Evolutionary conservation across 2,888 invertebrate species (phyloP).

Genomic region (Phengaris alcon): DNA sequence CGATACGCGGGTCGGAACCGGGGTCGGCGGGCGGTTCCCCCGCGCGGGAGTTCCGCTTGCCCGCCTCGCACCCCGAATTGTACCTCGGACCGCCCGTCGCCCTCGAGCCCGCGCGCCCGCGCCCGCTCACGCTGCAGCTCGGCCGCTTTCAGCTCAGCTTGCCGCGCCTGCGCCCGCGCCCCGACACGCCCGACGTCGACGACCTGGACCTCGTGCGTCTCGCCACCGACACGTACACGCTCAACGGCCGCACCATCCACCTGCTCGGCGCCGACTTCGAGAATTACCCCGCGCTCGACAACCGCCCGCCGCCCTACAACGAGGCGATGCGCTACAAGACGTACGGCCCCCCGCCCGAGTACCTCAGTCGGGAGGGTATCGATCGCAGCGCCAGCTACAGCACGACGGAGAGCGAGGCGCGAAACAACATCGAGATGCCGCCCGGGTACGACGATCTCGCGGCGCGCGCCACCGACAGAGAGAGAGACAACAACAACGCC

Average conservation of each 20-base stretch:
- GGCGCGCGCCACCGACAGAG: slow-evolving; percentile 38
- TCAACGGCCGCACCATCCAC: slow-evolving; percentile 67
- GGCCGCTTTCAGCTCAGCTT: slow-evolving; percentile 64
- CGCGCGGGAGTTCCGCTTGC: slow-evolving; percentile 39
- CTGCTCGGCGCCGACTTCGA: slow-evolving; percentile 67
- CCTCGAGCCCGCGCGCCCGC: not conserved
- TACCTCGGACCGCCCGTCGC: slow-evolving; percentile 51
- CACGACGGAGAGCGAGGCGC: slow-evolving; percentile 53
- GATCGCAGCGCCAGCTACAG: slow-evolving; percentile 39
- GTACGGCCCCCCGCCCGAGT: slow-evolving; percentile 72
- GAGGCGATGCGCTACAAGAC: slow-evolving; percentile 65
- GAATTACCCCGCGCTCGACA: slow-evolving; percentile 53
- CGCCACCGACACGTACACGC: slow-evolving; percentile 64
- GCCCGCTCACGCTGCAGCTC: slow-evolving; percentile 59
- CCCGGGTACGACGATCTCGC: slow-evolving; percentile 65
- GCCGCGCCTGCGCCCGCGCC: slow-evolving; percentile 55
- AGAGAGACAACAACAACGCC: slow-evolving; percentile 31
- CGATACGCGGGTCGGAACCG: slow-evolving; percentile 48
- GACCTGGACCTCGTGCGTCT: slow-evolving; percentile 61
- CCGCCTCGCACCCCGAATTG: slow-evolving; percentile 53
- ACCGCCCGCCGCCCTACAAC: slow-evolving; percentile 63
- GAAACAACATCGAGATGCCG: slow-evolving; percentile 64
- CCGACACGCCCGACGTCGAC: slow-evolving; percentile 66
- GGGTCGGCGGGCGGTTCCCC: slow-evolving; percentile 46
- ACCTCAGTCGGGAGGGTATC: slow-evolving; percentile 56